Evolutionary conservation across 2,888 invertebrate genomes (phyloP).

Genomic region (Drosophila barbarae): DNA sequence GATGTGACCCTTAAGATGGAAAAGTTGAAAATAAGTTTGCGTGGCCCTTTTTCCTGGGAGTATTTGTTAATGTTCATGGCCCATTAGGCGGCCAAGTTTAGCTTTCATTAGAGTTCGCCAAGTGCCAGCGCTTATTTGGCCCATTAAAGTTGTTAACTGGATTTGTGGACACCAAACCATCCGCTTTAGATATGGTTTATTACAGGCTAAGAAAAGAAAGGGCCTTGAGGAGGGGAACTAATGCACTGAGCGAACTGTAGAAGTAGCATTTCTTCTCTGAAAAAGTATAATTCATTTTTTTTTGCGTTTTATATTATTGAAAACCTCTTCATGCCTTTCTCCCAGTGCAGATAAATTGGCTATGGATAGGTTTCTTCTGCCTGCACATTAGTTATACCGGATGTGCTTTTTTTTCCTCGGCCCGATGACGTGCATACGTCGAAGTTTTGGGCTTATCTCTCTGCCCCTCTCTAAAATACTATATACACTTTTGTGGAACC

Average conservation of each 20-base stretch:
- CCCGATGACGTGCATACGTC: constrained; percentile 55
- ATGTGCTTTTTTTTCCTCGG: constrained; percentile 53
- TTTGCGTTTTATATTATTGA: no score
- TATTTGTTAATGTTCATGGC: constrained; percentile 36
- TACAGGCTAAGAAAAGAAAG: not conserved
- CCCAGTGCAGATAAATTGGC: constrained; percentile 10
- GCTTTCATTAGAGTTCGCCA: constrained; percentile 8
- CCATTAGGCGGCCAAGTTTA: constrained; percentile 28
- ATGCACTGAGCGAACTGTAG: no score
- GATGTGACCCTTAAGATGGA: not conserved
- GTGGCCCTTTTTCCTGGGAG: not conserved
- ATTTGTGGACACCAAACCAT: constrained; percentile 20
- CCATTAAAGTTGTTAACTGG: constrained; percentile 61
- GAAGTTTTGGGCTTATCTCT: constrained; percentile 14
- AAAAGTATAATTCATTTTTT: no score
- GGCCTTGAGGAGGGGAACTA: not conserved
- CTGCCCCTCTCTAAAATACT: constrained; percentile 3
- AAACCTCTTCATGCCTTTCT: not conserved
- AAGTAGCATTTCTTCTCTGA: no score
- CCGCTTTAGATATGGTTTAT: constrained; percentile 6
- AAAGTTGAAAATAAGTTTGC: constrained; percentile 17
- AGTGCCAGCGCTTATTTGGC: constrained; percentile 41
- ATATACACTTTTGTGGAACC: not conserved
- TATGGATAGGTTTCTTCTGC: constrained; percentile 11
- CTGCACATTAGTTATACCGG: constrained; percentile 60